Evolutionary conservation across 23 tunicate species (phyloP).

Genomic region (Corella eumyota): DNA sequence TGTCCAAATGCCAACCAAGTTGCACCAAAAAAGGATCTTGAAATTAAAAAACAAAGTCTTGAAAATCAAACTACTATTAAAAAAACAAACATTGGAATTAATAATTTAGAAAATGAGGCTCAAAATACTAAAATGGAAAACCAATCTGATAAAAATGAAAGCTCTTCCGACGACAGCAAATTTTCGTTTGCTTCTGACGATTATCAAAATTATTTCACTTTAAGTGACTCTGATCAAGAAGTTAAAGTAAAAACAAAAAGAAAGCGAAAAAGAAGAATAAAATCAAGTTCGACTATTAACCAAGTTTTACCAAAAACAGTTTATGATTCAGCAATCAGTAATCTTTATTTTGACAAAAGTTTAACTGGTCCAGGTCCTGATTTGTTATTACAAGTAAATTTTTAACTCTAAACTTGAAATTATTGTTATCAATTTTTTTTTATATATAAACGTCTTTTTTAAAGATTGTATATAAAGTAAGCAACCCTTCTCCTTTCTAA

Average conservation of each 20-base stretch:
- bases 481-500: no score
- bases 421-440: no score
- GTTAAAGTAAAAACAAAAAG: not conserved
- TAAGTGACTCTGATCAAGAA: conserved; percentile 4
- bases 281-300: not conserved
- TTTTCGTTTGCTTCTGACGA: conserved; percentile 42
- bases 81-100: not conserved
- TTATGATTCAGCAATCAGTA: not conserved
- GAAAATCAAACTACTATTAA: not conserved
- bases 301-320: not conserved
- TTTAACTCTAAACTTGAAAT: no score
- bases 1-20: no score
- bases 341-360: not conserved
- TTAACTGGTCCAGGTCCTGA: conserved; percentile 70
- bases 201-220: conserved; percentile 12
- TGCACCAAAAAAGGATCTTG: no score
- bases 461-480: no score
- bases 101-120: not conserved
- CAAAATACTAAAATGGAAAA: not conserved
- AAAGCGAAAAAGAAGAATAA: conserved; percentile 9
- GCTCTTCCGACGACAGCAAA: not conserved
- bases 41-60: not conserved
- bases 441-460: no score
- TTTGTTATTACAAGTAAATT: conserved; percentile 37
- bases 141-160: conserved; percentile 3